Conservation (phyloP, 2,888 invertebrate genomes). For the Marronus borbonicus region DNA sequence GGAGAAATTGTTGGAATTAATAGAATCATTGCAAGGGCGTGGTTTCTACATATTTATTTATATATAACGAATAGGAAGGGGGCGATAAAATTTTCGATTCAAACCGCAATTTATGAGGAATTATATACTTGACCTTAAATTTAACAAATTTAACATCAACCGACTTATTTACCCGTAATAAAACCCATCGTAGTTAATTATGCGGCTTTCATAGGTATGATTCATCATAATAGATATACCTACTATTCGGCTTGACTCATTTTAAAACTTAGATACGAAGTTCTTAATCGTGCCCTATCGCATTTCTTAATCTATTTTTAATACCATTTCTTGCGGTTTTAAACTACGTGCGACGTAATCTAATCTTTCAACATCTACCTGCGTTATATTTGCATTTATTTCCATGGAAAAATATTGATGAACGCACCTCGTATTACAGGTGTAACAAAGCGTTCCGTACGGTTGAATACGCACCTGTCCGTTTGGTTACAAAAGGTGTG, state of each 20-base stretch:
- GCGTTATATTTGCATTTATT: too few species aligned
- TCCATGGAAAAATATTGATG: not conserved
- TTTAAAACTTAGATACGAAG: not conserved
- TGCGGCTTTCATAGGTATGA: slow-evolving; percentile 10
- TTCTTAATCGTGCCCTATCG: not conserved
- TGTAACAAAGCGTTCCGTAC: slow-evolving; percentile 21
- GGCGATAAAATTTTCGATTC: too few species aligned
- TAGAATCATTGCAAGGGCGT: too few species aligned
- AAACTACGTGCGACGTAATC: not conserved
- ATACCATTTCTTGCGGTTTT: not conserved
- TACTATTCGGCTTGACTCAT: slow-evolving; percentile 1
- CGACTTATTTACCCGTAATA: not conserved
- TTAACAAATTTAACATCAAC: too few species aligned
- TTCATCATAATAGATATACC: not conserved
- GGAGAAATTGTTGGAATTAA: too few species aligned
- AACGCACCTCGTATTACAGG: slow-evolving; percentile 29
- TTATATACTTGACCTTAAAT: too few species aligned
- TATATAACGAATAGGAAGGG: too few species aligned
- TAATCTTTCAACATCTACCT: not conserved
- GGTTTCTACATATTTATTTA: too few species aligned
- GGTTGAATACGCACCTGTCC: slow-evolving; percentile 44
- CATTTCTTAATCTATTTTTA: slow-evolving; percentile 1
- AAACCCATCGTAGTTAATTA: not conserved
- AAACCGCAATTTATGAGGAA: too few species aligned
- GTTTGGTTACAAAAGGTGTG: slow-evolving; percentile 37